A percentile compares a stretch with the other conserved stretches of the same genome.
Evolutionary conservation across 2,797 vertebrate species (phyloP).

Genomic region (Sternotherus odoratus): DNA sequence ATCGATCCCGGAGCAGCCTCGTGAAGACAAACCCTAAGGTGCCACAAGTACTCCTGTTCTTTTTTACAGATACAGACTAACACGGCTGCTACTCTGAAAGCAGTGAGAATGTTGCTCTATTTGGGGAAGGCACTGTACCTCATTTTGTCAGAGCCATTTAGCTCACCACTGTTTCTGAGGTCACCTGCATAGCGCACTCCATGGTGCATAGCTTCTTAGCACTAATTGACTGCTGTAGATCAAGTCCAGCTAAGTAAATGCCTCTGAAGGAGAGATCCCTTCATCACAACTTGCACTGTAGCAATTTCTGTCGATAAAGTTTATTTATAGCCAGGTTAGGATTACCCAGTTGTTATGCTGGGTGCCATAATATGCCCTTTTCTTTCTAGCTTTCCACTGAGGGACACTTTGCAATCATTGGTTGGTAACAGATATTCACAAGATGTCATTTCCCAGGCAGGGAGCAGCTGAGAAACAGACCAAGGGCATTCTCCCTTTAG

Average conservation of each 20-base stretch:
- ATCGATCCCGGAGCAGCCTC: too few species aligned
- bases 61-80: too few species aligned
- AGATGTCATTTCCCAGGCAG: constrained; percentile 29
- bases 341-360: not conserved
- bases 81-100: too few species aligned
- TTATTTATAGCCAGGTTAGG: constrained; percentile 27
- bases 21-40: too few species aligned
- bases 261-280: not conserved
- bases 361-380: not conserved
- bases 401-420: constrained; percentile 16
- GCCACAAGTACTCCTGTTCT: too few species aligned
- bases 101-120: not conserved
- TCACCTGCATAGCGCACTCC: too few species aligned
- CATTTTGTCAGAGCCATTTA: not conserved
- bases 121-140: fast-evolving
- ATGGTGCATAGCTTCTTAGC: not conserved
- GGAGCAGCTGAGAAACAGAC: not conserved
- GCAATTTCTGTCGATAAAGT: not conserved
- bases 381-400: not conserved
- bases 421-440: constrained; percentile 33
- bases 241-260: not conserved
- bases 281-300: not conserved
- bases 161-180: not conserved
- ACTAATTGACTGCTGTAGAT: fast-evolving
- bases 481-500: not conserved